These are phyloP conservation scores for Diphyllodes magnificus DNA, from an alignment of 2,113 vertebrate species.

Conservation along the genomic window DNA sequence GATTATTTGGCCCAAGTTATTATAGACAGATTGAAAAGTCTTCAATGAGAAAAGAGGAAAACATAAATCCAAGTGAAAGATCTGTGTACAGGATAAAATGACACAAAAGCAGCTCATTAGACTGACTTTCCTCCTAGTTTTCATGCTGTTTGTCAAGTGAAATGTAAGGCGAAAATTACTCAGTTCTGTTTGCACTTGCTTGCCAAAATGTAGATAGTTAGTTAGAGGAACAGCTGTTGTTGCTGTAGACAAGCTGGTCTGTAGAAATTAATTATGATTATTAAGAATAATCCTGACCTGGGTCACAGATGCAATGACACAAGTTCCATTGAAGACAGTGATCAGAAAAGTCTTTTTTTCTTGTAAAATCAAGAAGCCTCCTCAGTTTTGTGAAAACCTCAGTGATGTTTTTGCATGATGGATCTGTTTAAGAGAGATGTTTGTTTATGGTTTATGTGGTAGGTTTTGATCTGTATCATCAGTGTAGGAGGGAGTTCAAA, in stretches of 20 bases:
- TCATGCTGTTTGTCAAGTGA: neutral
- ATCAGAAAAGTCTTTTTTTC: conserved; percentile 23
- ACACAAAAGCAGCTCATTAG: neutral
- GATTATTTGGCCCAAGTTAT: neutral
- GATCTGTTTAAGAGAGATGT: neutral
- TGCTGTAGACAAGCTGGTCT: conserved; percentile 56
- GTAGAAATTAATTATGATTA: conserved; percentile 70
- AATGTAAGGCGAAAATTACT: conserved; percentile 17
- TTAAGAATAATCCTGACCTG: conserved; percentile 63
- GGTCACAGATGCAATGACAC: conserved; percentile 19
- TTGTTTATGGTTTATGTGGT: neutral
- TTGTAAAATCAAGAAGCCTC: neutral
- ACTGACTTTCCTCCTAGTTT: conserved; percentile 11
- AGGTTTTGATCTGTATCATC: neutral
- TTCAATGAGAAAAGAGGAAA: neutral
- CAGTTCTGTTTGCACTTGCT: neutral
- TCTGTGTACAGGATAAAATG: neutral
- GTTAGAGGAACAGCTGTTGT: conserved; percentile 63
- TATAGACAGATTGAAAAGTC: neutral
- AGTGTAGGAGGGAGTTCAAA: neutral
- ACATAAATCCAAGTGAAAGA: neutral
- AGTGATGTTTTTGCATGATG: neutral
- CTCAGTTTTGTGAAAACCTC: neutral
- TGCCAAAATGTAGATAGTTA: conserved; percentile 44
- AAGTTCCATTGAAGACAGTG: neutral